Percentiles rank a stretch among this genome's conserved stretches.
phyloP scores from a whole-genome alignment of 2,113 vertebrate genomes.

The Callipepla squamata region DNA sequence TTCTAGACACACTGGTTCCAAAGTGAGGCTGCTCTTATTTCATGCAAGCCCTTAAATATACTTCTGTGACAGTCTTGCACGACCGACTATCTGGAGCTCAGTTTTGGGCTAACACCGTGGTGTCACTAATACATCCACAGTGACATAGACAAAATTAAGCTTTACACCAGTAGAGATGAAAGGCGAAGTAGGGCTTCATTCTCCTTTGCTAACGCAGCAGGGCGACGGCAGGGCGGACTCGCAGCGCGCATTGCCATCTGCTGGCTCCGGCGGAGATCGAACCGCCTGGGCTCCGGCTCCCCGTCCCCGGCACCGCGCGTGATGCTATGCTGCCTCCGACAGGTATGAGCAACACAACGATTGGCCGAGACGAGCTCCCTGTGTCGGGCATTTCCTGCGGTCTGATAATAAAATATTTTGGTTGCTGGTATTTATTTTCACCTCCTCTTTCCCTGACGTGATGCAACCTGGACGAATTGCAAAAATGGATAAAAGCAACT shows the following conservation, averaged over 20 bases:
- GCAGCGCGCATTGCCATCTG: slow-evolving; percentile 42
- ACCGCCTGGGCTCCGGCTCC: neutral
- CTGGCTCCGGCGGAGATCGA: neutral
- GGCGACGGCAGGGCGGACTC: neutral
- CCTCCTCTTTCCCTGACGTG: neutral
- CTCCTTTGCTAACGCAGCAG: neutral
- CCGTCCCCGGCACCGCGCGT: too few species aligned
- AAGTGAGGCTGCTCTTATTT: neutral
- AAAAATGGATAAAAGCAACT: neutral
- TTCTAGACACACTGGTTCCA: neutral
- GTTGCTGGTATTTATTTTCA: neutral
- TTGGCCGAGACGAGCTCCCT: rapidly evolving
- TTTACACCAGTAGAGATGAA: neutral
- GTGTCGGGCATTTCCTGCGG: neutral
- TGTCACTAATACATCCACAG: neutral
- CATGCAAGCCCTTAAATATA: neutral
- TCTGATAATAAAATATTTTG: neutral
- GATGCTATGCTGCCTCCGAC: neutral
- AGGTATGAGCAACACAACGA: neutral
- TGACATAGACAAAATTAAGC: neutral
- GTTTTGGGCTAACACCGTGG: neutral
- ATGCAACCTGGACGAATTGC: neutral
- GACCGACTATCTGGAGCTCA: neutral
- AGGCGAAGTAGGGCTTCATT: neutral
- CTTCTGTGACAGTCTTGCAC: neutral